phyloP scores from a whole-genome alignment of 1,140 invertebrate species.

The Bacillus rossius region DNA sequence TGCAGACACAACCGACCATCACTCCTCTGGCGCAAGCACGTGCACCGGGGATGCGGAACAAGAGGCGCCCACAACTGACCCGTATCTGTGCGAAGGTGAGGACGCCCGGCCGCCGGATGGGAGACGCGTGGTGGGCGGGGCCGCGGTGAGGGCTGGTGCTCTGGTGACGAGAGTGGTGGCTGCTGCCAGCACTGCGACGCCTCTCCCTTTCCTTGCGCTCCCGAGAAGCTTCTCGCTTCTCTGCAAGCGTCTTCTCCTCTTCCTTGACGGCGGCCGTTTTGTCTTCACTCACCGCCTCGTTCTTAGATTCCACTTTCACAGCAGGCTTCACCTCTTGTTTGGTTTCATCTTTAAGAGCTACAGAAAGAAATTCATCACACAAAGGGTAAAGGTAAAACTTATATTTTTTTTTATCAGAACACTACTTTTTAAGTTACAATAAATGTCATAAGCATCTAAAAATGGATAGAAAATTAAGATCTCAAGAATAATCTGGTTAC shows the following conservation, averaged over 20 bases:
- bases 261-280: background rate
- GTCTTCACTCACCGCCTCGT: conserved; percentile 18
- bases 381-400: conserved; percentile 14
- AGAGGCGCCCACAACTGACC: conserved; percentile 38
- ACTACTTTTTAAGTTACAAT: too few relatives aligned
- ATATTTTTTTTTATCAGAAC: too few relatives aligned
- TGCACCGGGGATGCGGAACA: too few relatives aligned
- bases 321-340: background rate
- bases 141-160: background rate
- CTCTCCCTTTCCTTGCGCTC: conserved; percentile 11
- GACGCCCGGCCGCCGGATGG: conserved; percentile 46
- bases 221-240: conserved; percentile 15
- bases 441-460: too few relatives aligned
- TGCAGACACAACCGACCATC: background rate
- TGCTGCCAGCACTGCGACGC: conserved; percentile 15
- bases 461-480: too few relatives aligned
- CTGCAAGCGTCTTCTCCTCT: conserved; percentile 19
- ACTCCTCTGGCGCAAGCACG: too few relatives aligned
- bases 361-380: conserved; percentile 7
- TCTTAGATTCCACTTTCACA: conserved; percentile 18
- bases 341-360: conserved; percentile 7
- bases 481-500: too few relatives aligned
- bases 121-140: conserved; percentile 17
- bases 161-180: conserved; percentile 12
- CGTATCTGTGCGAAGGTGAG: conserved; percentile 59